Conservation (phyloP, 2,113 vertebrate genomes). For the Oryzias woworae region DNA sequence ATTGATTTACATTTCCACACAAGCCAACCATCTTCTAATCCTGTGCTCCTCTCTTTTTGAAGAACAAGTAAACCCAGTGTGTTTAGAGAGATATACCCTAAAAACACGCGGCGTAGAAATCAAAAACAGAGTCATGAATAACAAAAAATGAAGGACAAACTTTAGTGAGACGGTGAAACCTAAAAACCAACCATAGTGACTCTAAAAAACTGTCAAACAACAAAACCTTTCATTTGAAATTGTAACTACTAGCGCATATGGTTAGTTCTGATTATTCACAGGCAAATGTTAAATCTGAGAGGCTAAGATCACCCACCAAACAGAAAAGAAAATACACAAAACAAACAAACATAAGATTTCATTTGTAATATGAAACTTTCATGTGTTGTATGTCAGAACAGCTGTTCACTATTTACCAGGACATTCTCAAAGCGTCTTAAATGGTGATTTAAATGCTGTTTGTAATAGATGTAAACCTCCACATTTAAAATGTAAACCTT, state of each 20-base stretch:
- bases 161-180: not conserved
- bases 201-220: not conserved
- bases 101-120: not conserved
- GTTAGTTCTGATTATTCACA: conserved; percentile 28
- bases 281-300: not conserved
- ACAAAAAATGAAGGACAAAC: no score
- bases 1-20: conserved; percentile 37
- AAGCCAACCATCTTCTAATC: conserved; percentile 6
- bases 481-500: conserved; percentile 49
- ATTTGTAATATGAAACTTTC: no score
- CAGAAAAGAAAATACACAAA: conserved; percentile 10
- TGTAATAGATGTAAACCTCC: conserved; percentile 17
- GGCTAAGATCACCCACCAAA: conserved; percentile 30
- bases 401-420: conserved; percentile 20
- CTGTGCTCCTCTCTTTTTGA: not conserved
- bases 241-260: conserved; percentile 16
- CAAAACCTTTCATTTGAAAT: not conserved
- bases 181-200: not conserved
- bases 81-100: not conserved
- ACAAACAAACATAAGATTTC: no score
- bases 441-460: not conserved
- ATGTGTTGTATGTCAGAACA: conserved; percentile 14
- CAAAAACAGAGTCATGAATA: not conserved
- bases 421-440: not conserved
- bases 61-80: not conserved